A percentile compares a stretch with the other conserved stretches of the same genome.
phyloP scores from a whole-genome alignment of 53 echinoderm and acorn worm species.

The Henricia sp. region DNA sequence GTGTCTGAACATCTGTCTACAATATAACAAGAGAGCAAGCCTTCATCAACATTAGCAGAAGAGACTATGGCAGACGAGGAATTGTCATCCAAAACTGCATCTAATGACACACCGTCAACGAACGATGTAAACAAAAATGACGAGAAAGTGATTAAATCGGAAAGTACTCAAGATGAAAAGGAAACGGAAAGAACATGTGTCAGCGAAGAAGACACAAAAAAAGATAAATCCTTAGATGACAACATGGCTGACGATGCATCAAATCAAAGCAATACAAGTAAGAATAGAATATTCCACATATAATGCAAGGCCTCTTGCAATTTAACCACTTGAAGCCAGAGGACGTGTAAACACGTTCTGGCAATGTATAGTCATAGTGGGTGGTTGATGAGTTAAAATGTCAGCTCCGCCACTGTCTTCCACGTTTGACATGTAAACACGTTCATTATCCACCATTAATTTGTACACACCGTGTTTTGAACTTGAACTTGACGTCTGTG shows the following conservation, averaged over 20 bases:
- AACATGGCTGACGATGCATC: neutral
- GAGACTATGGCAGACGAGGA: neutral
- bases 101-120: neutral
- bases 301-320: no score
- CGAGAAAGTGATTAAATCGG: neutral
- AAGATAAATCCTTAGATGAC: neutral
- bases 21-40: neutral
- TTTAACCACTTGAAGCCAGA: no score
- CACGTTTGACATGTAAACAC: no score
- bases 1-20: neutral
- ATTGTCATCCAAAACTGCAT: neutral
- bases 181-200: neutral
- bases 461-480: no score
- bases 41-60: neutral
- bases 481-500: no score
- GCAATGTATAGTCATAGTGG: no score
- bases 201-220: neutral
- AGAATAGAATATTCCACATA: no score
- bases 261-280: slow-evolving; percentile 2
- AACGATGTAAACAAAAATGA: neutral
- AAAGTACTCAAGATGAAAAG: neutral
- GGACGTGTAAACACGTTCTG: no score
- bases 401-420: no score
- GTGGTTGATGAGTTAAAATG: no score
- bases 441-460: no score